Evolutionary conservation across 2,888 invertebrate species (phyloP).

Genomic region (Noctua pronuba): DNA sequence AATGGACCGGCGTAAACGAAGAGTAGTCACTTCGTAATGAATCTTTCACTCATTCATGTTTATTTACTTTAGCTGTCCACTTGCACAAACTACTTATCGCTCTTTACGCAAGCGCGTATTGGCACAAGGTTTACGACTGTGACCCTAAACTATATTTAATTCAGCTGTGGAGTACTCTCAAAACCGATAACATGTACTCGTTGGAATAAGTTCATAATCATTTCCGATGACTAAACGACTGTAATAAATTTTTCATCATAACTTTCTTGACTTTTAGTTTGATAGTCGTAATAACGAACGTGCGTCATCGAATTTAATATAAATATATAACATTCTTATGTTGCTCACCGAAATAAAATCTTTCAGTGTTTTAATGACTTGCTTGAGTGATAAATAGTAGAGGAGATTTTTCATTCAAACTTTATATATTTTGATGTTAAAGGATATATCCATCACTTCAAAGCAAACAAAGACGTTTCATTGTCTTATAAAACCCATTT

Average conservation of each 20-base stretch:
- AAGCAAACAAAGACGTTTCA: slow-evolving; percentile 48
- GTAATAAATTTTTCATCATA: slow-evolving; percentile 78
- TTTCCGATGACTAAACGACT: slow-evolving; percentile 68
- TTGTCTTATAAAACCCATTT: slow-evolving; percentile 35
- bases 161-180: slow-evolving; percentile 24
- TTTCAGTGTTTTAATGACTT: slow-evolving; percentile 76
- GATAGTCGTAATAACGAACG: slow-evolving; percentile 75
- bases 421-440: slow-evolving; percentile 59
- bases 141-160: slow-evolving; percentile 55
- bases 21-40: slow-evolving; percentile 36
- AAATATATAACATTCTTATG: slow-evolving; percentile 76
- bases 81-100: slow-evolving; percentile 40
- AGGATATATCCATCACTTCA: slow-evolving; percentile 56
- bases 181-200: slow-evolving; percentile 34
- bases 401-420: slow-evolving; percentile 67
- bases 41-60: slow-evolving; percentile 57
- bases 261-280: slow-evolving; percentile 73
- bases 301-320: slow-evolving; percentile 82
- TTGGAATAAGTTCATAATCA: slow-evolving; percentile 50
- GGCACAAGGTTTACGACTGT: slow-evolving; percentile 50
- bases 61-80: slow-evolving; percentile 56
- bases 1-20: slow-evolving; percentile 32
- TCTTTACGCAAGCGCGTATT: slow-evolving; percentile 43
- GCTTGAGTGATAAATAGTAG: slow-evolving; percentile 74
- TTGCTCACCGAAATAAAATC: slow-evolving; percentile 79